Conservation (phyloP, 2,113 vertebrate species). For the Caranx ignobilis region DNA sequence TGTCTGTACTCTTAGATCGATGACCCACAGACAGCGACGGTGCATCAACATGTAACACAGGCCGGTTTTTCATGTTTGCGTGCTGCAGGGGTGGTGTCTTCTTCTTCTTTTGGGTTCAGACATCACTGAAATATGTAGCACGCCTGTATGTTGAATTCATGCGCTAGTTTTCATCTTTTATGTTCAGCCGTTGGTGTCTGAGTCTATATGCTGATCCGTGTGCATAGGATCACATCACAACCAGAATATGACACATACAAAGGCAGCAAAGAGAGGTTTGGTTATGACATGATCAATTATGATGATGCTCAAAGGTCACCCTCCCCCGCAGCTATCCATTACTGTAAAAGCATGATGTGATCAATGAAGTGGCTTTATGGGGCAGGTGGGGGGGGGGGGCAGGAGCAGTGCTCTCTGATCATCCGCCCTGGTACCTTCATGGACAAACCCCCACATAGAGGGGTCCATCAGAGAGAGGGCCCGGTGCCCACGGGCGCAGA, state of each 20-base stretch:
- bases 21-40: background rate
- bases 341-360: background rate
- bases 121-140: background rate
- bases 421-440: conserved; percentile 25
- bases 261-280: background rate
- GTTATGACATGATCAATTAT: background rate
- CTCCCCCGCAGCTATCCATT: background rate
- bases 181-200: background rate
- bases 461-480: conserved; percentile 44
- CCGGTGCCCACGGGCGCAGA: conserved; percentile 46
- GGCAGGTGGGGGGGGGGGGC: conserved; percentile 48
- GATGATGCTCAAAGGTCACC: background rate
- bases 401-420: conserved; percentile 5
- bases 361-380: conserved; percentile 1
- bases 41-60: background rate
- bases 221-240: background rate
- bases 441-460: conserved; percentile 63
- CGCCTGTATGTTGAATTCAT: background rate
- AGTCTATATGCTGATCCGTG: background rate
- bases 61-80: background rate
- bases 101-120: background rate
- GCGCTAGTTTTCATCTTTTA: background rate
- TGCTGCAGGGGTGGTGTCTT: background rate
- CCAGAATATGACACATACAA: background rate
- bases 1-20: background rate